phyloP scores from a whole-genome alignment of 92 coral and sea anemone species.

The Galaxea fascicularis region DNA sequence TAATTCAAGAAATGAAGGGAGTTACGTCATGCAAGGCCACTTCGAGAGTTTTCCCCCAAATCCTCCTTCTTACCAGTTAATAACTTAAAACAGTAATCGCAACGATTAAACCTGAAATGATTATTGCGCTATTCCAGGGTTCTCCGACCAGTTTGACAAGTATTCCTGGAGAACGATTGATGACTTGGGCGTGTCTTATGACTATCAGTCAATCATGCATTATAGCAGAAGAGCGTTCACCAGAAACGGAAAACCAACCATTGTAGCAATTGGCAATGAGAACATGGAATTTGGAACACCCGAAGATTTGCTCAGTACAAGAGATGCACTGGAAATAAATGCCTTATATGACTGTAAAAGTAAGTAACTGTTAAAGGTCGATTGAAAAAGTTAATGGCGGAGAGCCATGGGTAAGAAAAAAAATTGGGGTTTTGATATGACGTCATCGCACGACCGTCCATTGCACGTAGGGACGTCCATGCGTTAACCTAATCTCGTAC shows the following conservation, averaged over 20 bases:
- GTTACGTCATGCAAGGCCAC: too few species aligned
- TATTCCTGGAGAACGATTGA: conserved; percentile 72
- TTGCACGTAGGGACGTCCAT: too few species aligned
- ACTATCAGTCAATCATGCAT: conserved; percentile 86
- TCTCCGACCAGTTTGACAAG: conserved; percentile 75
- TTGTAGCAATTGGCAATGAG: conserved; percentile 73
- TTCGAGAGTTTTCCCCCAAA: neutral
- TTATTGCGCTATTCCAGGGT: conserved; percentile 30
- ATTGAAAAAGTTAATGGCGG: neutral
- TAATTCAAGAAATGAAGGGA: too few species aligned
- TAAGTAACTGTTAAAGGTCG: neutral
- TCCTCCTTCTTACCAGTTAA: too few species aligned
- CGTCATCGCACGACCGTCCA: too few species aligned
- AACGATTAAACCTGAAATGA: too few species aligned
- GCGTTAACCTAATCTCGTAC: too few species aligned
- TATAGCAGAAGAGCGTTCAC: conserved; percentile 74
- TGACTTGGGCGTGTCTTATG: conserved; percentile 73
- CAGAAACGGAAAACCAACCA: conserved; percentile 75
- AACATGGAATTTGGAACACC: conserved; percentile 55
- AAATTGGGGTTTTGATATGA: too few species aligned
- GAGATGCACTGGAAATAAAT: conserved; percentile 82
- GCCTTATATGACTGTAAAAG: conserved; percentile 81
- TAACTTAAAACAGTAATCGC: too few species aligned
- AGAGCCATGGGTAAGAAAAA: too few species aligned
- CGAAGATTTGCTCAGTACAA: conserved; percentile 51